Evolutionary conservation across 1,140 invertebrate species (phyloP).

Genomic region (Bursaphelenchus mucronatus): DNA sequence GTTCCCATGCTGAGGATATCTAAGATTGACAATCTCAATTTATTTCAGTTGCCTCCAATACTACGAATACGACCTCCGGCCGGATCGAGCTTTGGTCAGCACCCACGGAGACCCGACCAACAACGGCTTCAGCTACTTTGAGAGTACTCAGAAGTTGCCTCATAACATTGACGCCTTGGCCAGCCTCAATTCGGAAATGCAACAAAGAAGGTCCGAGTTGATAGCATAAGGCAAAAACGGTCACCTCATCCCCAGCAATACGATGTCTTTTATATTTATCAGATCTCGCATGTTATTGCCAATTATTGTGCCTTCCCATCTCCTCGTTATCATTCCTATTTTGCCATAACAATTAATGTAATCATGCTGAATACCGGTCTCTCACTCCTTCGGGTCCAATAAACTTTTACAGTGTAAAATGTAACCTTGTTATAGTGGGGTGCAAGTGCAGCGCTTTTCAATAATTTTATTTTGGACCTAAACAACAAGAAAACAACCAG

Average conservation of each 20-base stretch:
- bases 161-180: background rate
- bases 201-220: background rate
- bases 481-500: constrained; percentile 6
- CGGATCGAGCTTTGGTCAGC: constrained; percentile 3
- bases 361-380: too few species aligned
- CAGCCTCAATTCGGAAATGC: background rate
- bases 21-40: constrained; percentile 5
- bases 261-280: too few species aligned
- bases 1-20: background rate
- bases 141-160: constrained; percentile 1
- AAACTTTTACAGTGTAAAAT: too few species aligned
- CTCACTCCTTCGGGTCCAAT: too few species aligned
- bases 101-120: constrained; percentile 2
- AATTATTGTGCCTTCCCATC: too few species aligned
- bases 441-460: background rate
- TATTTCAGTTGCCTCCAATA: constrained; percentile 39
- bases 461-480: constrained; percentile 1
- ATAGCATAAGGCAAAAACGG: background rate
- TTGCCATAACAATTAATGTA: too few species aligned
- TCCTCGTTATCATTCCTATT: too few species aligned
- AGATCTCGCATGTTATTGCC: too few species aligned
- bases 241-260: background rate
- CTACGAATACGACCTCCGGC: constrained; percentile 30
- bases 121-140: background rate
- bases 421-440: too few species aligned